Conservation (phyloP, 2,888 invertebrate species). For the Clunio marinus region DNA sequence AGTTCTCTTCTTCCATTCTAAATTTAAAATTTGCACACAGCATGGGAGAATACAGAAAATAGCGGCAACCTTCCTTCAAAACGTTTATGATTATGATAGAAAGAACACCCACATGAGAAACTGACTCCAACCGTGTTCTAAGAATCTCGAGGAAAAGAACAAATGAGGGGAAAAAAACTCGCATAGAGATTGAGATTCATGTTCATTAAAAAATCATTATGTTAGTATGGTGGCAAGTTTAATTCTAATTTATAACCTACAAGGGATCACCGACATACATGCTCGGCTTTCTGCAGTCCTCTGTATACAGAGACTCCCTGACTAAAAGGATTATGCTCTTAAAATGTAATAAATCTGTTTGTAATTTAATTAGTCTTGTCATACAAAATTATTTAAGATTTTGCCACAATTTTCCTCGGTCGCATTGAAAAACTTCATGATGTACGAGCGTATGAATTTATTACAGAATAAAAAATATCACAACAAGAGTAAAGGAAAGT, state of each 20-base stretch:
- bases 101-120: neutral
- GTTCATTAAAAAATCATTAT: constrained; percentile 39
- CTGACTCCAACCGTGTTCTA: neutral
- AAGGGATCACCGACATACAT: constrained; percentile 17
- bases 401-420: too few relatives aligned
- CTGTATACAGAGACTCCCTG: constrained; percentile 12
- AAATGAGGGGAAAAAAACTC: neutral
- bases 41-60: too few relatives aligned
- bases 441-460: neutral
- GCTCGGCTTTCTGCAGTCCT: neutral
- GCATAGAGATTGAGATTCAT: constrained; percentile 33
- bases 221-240: constrained; percentile 33
- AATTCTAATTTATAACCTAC: constrained; percentile 37
- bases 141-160: neutral
- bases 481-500: too few relatives aligned
- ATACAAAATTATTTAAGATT: constrained; percentile 28
- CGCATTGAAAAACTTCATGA: neutral
- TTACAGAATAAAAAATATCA: too few relatives aligned
- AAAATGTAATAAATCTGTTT: constrained; percentile 35
- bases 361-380: constrained; percentile 38
- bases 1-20: too few relatives aligned
- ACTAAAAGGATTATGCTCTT: constrained; percentile 27
- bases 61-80: too few relatives aligned
- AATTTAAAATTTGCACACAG: too few relatives aligned
- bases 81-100: constrained; percentile 34